Evolutionary conservation across 2,797 vertebrate genomes (phyloP), one percentile per base, ranked within the genome.

Genomic region (Uromys caudimaculatus): DNA sequence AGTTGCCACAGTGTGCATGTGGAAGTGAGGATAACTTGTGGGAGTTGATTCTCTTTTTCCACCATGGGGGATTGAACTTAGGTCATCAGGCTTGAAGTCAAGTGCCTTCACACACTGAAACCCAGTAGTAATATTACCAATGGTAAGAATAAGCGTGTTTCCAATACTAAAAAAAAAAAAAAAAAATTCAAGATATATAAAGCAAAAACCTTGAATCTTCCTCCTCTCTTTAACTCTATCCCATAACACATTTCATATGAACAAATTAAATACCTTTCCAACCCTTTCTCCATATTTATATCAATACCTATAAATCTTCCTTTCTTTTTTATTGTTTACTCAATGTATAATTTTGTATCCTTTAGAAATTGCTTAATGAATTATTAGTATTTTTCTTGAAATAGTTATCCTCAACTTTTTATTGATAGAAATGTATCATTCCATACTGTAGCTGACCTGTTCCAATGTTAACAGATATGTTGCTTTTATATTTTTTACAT

Each of bases 101-200:
- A 21, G 19, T 21, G 17, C 8, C 35, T 21, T 71, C 21, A 38
- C 69, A 38, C 29, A 32, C 81, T 32, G 44, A 17, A 16, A 9
- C 27, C 38, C 58, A 29, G 8, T 1, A 62, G 11, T 47, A 50
- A 50, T 50, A n/a, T 50, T 7, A 67, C 89, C 73, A 78, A 89
- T 56, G 27, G 17, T 71, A 91, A 96, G 83, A 93, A 52, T 87
- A 91, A 47, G 24, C 21, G 23, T 73, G 75, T 35, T 91, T 77
- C 1, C 1, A 73, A 82, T 10, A 71, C 67, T 19, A 9, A n/a
- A 67, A 67, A 5, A 64, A 5, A 14, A 35, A 67, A 47, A 60
- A 84, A 11, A n/a, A n/a, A n/a, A n/a, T n/a, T 89, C 64, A 41
- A 89, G 24, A 16, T 54, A 2, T 75, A 14, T 58, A 79, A 79